Evolutionary conservation across 2,113 vertebrate genomes (phyloP).

Genomic region (Prochilodus magdalenae): DNA sequence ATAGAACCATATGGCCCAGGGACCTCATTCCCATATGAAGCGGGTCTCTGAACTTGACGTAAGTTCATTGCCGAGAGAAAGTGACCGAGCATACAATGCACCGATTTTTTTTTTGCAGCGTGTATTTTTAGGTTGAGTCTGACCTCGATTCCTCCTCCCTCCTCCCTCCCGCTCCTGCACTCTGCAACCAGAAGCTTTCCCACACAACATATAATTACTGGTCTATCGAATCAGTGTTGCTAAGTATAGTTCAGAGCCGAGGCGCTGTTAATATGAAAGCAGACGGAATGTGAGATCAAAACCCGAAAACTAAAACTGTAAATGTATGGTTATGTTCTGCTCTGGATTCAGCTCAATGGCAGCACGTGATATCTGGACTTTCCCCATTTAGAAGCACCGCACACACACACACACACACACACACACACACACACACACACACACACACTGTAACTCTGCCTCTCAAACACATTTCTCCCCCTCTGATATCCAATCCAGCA

Average conservation of each 20-base stretch:
- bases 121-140: slow-evolving; percentile 64
- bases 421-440: background rate
- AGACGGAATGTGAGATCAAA: background rate
- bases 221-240: background rate
- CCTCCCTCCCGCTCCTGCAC: slow-evolving; percentile 56
- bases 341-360: background rate
- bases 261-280: background rate
- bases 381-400: background rate
- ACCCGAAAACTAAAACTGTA: background rate
- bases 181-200: slow-evolving; percentile 55
- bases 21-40: too few species aligned
- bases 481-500: too few species aligned
- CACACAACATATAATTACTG: slow-evolving; percentile 15
- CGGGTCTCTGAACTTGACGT: background rate
- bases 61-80: background rate
- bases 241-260: background rate
- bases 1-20: background rate
- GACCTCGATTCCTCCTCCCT: slow-evolving; percentile 63
- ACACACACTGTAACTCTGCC: background rate
- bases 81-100: background rate
- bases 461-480: too few species aligned
- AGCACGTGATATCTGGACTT: background rate
- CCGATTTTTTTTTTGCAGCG: background rate
- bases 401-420: background rate
- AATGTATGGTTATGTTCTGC: background rate